Base-by-base conservation (phyloP, 1,140 invertebrate species). In the Phenacoccus solenopsis region DNA sequence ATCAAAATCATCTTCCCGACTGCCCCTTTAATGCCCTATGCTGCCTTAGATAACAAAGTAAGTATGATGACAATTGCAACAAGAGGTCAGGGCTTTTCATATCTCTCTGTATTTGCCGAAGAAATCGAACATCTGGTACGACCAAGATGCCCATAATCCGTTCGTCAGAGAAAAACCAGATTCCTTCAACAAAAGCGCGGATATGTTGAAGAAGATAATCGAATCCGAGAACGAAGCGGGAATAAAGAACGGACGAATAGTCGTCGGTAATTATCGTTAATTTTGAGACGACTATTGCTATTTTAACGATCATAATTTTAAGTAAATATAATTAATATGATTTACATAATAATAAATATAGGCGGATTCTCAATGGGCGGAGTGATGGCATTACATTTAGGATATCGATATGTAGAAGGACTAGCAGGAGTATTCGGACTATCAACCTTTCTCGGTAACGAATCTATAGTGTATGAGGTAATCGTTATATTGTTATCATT, bases 301-400 rank as follows among this genome's bases (percentile, higher is more conserved):
- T n/a, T n/a, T n/a, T n/a, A n/a, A n/a, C n/a, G n/a, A n/a, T n/a
- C n/a, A n/a, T n/a, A n/a, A n/a, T n/a, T n/a, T n/a, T n/a, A 5
- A 32, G 13, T 13, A 32, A 32, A 32, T 32, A 32, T 32, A 32
- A 32, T 5, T n/a, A 49, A 4, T n/a, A n/a, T 49, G 38, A n/a
- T n/a, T n/a, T n/a, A 49, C 30, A 49, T 49, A 16, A 3, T 49
- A 2, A 4, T 30, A 64, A 57, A 21, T 68, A 67, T 71, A 84
- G 85, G 86, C 76, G 88, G 88, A 7, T 89, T 90, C 76, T 90
- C 88, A 35, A 90, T 90, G 87, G 88, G 88, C 28, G 88, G 88
- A 13, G 83, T 85, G 1, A 75, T 90, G 71, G 82, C 88, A 0
- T 74, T 89, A 12, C 86, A 91, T 73, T 77, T 85, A 22, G 86